Conservation (phyloP, 2,113 vertebrate species). For the Antennarius striatus region DNA sequence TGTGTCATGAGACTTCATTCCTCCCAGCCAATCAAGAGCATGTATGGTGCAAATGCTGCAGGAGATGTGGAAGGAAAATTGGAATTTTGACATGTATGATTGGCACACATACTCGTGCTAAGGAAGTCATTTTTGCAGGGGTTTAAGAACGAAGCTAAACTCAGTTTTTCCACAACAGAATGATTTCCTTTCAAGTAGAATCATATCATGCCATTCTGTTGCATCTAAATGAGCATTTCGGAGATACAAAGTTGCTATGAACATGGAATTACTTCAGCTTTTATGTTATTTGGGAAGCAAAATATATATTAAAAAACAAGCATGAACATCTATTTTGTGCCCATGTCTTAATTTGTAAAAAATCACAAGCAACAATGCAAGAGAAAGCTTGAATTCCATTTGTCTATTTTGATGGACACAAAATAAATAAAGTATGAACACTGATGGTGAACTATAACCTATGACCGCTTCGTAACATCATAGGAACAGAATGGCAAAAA, state of each 20-base stretch:
- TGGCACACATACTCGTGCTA: slow-evolving; percentile 70
- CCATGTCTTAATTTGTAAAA: slow-evolving; percentile 36
- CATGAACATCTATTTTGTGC: too few species aligned
- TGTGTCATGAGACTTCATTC: slow-evolving; percentile 69
- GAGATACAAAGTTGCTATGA: slow-evolving; percentile 68
- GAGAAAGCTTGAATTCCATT: slow-evolving; percentile 47
- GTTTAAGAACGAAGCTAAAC: slow-evolving; percentile 72
- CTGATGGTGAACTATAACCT: slow-evolving; percentile 64
- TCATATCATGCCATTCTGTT: slow-evolving; percentile 53
- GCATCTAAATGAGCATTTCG: slow-evolving; percentile 72
- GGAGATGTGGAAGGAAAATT: slow-evolving; percentile 72
- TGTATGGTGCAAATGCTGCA: slow-evolving; percentile 48
- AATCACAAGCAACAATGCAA: slow-evolving; percentile 41
- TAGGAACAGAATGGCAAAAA: slow-evolving; percentile 37
- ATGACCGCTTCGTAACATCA: slow-evolving; percentile 56
- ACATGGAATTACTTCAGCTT: slow-evolving; percentile 63
- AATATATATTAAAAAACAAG: too few species aligned
- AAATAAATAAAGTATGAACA: slow-evolving; percentile 63
- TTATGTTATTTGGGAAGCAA: slow-evolving; percentile 59
- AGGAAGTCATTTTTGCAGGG: slow-evolving; percentile 73
- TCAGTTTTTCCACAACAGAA: slow-evolving; percentile 56
- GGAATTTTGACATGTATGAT: slow-evolving; percentile 77
- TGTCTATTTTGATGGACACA: slow-evolving; percentile 57
- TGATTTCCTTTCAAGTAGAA: slow-evolving; percentile 68
- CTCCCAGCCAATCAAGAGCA: slow-evolving; percentile 62